These are phyloP conservation scores for Xiphorhynchus elegans DNA, from an alignment of 2,113 vertebrate genomes.

Conservation along the genomic window DNA sequence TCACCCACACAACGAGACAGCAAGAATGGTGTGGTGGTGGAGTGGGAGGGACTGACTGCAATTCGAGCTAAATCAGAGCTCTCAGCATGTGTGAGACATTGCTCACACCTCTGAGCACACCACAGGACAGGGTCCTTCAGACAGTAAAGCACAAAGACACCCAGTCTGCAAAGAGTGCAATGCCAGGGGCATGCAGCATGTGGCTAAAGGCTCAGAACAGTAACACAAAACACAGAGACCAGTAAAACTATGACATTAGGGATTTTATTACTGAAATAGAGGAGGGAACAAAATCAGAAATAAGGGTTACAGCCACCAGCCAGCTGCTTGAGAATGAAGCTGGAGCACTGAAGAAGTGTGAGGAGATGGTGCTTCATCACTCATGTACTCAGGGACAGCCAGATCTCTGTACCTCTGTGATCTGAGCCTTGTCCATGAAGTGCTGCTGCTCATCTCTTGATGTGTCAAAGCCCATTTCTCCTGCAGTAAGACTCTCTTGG, in stretches of 20 bases:
- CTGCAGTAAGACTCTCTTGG: background rate
- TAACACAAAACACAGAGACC: background rate
- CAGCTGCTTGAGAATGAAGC: background rate
- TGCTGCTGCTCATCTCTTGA: background rate
- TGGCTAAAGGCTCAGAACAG: background rate
- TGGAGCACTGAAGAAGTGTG: background rate
- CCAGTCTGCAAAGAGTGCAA: background rate
- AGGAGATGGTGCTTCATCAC: background rate
- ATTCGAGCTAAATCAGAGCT: background rate
- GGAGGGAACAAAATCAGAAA: background rate
- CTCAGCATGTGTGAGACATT: background rate
- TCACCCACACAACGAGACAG: background rate
- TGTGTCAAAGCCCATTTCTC: background rate
- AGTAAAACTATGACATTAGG: background rate
- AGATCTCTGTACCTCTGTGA: background rate
- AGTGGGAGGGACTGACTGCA: background rate
- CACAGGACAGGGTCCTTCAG: background rate
- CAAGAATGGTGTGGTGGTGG: background rate
- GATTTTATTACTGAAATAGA: constrained; percentile 20
- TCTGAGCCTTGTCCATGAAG: background rate
- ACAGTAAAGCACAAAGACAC: background rate
- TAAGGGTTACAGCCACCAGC: background rate
- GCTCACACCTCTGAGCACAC: background rate
- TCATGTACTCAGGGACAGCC: background rate
- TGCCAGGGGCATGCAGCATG: background rate